phyloP scores from a whole-genome alignment of 2,888 invertebrate genomes.

The Aphidoletes aphidimyza region DNA sequence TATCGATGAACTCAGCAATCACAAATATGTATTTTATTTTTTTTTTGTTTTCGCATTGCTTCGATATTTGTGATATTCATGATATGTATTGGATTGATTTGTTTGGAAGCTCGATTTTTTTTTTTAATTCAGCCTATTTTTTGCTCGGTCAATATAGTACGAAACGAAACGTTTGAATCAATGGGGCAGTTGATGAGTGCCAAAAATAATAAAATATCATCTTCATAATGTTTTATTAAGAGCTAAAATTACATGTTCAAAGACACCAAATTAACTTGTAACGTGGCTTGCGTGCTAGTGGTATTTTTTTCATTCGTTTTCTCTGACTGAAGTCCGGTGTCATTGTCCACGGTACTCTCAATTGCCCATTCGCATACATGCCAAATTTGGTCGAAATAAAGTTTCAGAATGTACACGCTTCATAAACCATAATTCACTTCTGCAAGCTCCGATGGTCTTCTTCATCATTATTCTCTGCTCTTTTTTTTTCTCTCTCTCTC shows the following conservation, averaged over 20 bases:
- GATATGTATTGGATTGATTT: background rate
- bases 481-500: too few species aligned
- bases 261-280: background rate
- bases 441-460: background rate
- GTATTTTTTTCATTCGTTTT: background rate
- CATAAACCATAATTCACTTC: constrained; percentile 46
- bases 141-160: too few species aligned
- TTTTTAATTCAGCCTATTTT: too few species aligned
- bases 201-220: background rate
- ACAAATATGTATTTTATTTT: background rate
- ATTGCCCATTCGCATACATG: background rate
- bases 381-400: constrained; percentile 16
- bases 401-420: constrained; percentile 39
- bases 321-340: background rate
- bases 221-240: background rate
- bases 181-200: background rate
- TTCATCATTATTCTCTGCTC: constrained; percentile 8
- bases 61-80: too few species aligned
- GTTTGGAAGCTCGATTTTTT: too few species aligned
- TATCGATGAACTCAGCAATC: background rate
- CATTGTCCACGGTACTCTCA: background rate
- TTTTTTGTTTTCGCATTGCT: background rate
- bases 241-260: background rate
- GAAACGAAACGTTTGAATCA: background rate
- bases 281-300: background rate